Conservation (phyloP, 2,113 vertebrate species). For the Tychaedon coryphoeus region DNA sequence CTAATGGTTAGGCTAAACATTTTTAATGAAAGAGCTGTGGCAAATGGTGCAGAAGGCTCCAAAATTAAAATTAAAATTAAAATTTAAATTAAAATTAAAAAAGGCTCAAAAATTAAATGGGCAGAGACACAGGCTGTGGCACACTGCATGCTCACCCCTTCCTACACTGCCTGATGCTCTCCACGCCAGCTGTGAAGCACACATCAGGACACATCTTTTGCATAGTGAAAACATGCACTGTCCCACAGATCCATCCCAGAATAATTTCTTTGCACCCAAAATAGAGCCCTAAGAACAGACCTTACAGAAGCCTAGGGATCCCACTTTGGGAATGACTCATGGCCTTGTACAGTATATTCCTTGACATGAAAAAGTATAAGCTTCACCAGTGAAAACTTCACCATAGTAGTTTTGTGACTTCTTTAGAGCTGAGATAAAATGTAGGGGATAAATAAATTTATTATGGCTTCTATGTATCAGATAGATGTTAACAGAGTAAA, state of each 20-base stretch:
- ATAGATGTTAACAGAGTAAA: neutral
- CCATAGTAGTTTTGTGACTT: neutral
- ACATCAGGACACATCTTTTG: neutral
- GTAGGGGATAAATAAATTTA: neutral
- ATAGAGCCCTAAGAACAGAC: neutral
- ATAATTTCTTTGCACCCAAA: neutral
- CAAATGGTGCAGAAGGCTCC: neutral
- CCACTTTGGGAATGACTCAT: neutral
- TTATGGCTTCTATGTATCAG: neutral
- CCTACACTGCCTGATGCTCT: neutral
- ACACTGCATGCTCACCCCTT: neutral
- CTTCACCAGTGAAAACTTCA: neutral
- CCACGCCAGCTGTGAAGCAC: neutral
- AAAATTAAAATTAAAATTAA: too few species aligned
- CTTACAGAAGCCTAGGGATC: neutral
- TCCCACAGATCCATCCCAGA: neutral
- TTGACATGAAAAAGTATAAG: neutral
- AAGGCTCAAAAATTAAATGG: neutral
- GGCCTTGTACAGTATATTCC: neutral
- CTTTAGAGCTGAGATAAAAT: neutral
- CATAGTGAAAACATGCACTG: neutral
- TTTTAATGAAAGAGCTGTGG: neutral
- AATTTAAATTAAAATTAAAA: too few species aligned
- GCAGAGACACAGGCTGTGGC: neutral
- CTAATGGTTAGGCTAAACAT: neutral